Evolutionary conservation across 2,113 vertebrate genomes (phyloP).

Genomic region (Empidonax alnorum): DNA sequence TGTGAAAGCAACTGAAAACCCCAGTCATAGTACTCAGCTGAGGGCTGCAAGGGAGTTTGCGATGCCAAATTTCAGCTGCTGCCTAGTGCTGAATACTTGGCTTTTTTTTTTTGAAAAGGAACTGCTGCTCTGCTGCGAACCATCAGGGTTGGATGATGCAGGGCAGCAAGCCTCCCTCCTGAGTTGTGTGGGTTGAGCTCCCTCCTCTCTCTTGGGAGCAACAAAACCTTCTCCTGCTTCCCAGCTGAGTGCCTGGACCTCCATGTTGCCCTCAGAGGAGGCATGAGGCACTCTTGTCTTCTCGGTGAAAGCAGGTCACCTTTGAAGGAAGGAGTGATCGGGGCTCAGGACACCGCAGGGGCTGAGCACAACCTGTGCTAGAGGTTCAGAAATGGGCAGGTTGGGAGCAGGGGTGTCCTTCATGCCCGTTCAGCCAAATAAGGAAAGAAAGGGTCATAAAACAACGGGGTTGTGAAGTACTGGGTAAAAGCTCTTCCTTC

Average conservation of each 20-base stretch:
- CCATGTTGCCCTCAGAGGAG: fast-evolving
- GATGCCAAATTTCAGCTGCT: neutral
- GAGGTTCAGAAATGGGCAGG: neutral
- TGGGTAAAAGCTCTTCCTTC: neutral
- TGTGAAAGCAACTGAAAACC: neutral
- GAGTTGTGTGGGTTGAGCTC: fast-evolving
- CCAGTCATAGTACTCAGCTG: neutral
- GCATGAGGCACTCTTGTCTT: neutral
- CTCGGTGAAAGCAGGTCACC: fast-evolving
- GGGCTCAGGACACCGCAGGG: neutral
- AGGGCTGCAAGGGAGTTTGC: neutral
- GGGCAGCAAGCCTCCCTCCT: neutral
- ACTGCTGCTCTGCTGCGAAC: neutral
- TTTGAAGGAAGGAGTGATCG: neutral
- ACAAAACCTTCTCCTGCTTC: neutral
- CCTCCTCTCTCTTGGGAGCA: neutral
- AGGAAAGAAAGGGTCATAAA: neutral
- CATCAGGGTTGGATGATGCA: neutral
- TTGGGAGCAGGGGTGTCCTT: neutral
- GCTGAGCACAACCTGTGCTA: neutral
- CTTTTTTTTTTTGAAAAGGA: neutral
- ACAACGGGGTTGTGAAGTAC: neutral
- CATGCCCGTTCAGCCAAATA: fast-evolving
- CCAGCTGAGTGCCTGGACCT: no score
- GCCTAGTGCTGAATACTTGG: neutral